Evolutionary conservation across 2,888 invertebrate genomes (phyloP).

Genomic region (Automeris io): DNA sequence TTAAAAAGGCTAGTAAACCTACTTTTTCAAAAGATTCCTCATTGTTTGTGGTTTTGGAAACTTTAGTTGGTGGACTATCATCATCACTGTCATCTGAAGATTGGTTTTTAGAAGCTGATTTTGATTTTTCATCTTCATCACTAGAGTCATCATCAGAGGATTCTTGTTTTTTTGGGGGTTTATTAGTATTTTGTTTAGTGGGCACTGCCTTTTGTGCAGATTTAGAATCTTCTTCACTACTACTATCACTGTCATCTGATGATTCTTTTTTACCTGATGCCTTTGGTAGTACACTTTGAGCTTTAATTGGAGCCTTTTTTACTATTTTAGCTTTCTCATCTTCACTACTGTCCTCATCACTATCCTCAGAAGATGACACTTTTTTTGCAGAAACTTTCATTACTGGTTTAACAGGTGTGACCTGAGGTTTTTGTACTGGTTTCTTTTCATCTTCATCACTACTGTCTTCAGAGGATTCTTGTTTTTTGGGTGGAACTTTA

Average conservation of each 20-base stretch:
- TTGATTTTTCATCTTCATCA: conserved; percentile 33
- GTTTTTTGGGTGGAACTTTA: conserved; percentile 24
- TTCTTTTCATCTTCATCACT: conserved; percentile 25
- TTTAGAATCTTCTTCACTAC: conserved; percentile 33
- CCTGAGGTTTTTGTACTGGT: conserved; percentile 21
- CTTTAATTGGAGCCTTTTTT: conserved; percentile 25
- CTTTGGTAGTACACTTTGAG: conserved; percentile 17
- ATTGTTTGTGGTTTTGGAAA: conserved; percentile 26
- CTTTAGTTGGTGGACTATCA: conserved; percentile 39
- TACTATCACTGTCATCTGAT: conserved; percentile 36
- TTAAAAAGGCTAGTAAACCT: too few relatives aligned
- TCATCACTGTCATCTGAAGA: conserved; percentile 29
- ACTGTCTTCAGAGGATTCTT: conserved; percentile 30
- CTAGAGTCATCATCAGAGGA: conserved; percentile 29
- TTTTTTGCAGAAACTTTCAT: conserved; percentile 27
- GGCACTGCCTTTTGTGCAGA: conserved; percentile 21
- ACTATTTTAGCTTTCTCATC: conserved; percentile 38
- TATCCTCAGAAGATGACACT: conserved; percentile 47
- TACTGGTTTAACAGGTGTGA: conserved; percentile 19
- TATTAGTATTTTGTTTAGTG: conserved; percentile 12
- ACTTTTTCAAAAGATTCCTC: conserved; percentile 26
- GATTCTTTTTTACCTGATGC: conserved; percentile 30
- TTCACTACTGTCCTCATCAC: conserved; percentile 38
- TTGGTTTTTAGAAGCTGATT: conserved; percentile 19
- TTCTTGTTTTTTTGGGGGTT: conserved; percentile 19